Percentiles rank a stretch among this genome's conserved stretches.
Evolutionary conservation across 2,113 vertebrate species (phyloP).

Genomic region (Gobiocypris rarus): DNA sequence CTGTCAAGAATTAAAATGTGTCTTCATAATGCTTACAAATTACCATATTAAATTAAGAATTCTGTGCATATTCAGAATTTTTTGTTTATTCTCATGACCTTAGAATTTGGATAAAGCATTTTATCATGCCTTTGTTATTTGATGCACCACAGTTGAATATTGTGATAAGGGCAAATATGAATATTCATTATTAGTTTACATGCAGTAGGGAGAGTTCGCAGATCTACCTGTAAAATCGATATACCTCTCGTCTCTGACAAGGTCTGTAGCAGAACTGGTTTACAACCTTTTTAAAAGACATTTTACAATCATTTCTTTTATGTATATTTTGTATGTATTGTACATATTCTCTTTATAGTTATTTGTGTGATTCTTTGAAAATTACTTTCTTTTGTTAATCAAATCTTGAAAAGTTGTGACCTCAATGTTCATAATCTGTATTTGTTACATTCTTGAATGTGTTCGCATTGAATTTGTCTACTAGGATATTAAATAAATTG

Average conservation of each 20-base stretch:
- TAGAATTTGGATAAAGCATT: not conserved
- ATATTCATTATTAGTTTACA: slow-evolving; percentile 36
- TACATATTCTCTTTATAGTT: slow-evolving; percentile 47
- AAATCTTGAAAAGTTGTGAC: slow-evolving; percentile 32
- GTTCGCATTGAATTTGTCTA: slow-evolving; percentile 28
- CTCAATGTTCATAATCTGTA: slow-evolving; percentile 48
- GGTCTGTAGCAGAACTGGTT: slow-evolving; percentile 79
- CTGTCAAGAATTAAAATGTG: not conserved
- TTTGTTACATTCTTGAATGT: slow-evolving; percentile 55
- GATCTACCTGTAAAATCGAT: slow-evolving; percentile 97
- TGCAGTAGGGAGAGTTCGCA: slow-evolving; percentile 85
- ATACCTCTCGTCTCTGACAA: slow-evolving; percentile 95
- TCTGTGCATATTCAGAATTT: slow-evolving; percentile 4
- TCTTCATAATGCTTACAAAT: not conserved
- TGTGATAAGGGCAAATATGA: slow-evolving; percentile 7
- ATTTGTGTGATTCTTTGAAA: slow-evolving; percentile 32
- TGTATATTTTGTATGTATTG: slow-evolving; percentile 77
- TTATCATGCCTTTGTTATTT: slow-evolving; percentile 4
- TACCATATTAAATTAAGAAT: not conserved
- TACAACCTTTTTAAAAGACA: slow-evolving; percentile 86
- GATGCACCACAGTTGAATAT: slow-evolving; percentile 3
- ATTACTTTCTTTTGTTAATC: slow-evolving; percentile 16
- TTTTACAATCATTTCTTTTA: slow-evolving; percentile 86
- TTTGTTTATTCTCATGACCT: not conserved
- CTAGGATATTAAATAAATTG: slow-evolving; percentile 40